Conservation (phyloP, 2,797 vertebrate genomes). For the Acanthurus leucopareius region DNA sequence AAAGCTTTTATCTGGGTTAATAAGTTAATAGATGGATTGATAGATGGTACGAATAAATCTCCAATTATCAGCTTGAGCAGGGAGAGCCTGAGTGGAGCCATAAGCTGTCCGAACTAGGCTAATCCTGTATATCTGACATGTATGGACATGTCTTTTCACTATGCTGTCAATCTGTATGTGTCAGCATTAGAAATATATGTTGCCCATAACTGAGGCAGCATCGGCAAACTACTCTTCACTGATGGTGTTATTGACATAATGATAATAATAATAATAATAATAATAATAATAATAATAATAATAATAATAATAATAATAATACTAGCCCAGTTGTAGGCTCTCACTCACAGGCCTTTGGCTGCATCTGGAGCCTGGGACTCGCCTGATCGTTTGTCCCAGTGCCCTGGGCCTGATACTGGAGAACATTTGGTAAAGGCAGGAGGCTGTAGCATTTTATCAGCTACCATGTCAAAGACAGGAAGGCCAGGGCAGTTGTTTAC, state of each 20-base stretch:
- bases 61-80: conserved; percentile 81
- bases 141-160: conserved; percentile 54
- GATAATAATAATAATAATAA: too few species aligned
- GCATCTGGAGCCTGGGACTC: conserved; percentile 51
- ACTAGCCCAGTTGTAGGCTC: not conserved
- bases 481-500: conserved; percentile 70
- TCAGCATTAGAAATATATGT: conserved; percentile 7
- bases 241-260: too few species aligned
- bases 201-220: not conserved
- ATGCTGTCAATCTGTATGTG: conserved; percentile 14
- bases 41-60: conserved; percentile 80
- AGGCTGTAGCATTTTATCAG: conserved; percentile 51
- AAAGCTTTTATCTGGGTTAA: conserved; percentile 79
- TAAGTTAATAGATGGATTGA: conserved; percentile 85
- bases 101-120: conserved; percentile 74
- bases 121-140: conserved; percentile 69
- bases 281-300: too few species aligned
- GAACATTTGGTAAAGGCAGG: conserved; percentile 28
- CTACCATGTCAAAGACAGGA: conserved; percentile 50
- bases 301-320: not conserved
- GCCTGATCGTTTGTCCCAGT: conserved; percentile 25
- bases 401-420: not conserved
- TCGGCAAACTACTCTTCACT: not conserved
- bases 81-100: conserved; percentile 58
- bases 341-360: conserved; percentile 22